Evolutionary conservation across 2,113 vertebrate genomes (phyloP), one percentile per base, ranked within the genome.

Genomic region (Lycaon pictus): DNA sequence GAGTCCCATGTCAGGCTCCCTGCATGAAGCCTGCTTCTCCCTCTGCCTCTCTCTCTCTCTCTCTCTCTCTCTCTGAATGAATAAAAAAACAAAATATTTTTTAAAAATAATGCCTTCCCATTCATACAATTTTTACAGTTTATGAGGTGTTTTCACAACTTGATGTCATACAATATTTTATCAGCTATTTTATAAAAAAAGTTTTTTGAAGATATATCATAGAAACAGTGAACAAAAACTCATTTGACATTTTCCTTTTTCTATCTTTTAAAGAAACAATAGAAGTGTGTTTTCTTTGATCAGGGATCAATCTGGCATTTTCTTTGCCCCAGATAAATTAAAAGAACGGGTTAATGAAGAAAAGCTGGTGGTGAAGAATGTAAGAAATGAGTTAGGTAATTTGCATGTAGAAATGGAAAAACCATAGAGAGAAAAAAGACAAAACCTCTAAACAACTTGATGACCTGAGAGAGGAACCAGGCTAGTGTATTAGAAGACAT

Each of bases 131-230:
- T 69, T 92, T 88, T 77, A 62, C 27, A 60, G 55, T 55, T 85
- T 63, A 58, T 27, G 37, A 20, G 25, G 20, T 71, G 22, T 85
- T 90, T 80, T 81, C 43, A 91, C 9, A 96, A 84, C 43, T 62
- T 88, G 27, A 94, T 89, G 69, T 72, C 22, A 76, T 72, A 80
- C 11, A 53, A 37, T 88, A 74, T 88, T 56, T 92, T 92, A 79
- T 13, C 5, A 65, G 62, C 43, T 93, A 95, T 80, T 85, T 69
- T 83, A 27, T 53, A n/a, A 69, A 62, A 83, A 62, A 62, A 76
- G 58, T 88, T 76, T 37, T 15, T 32, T 88, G 79, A 80, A 96
- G 23, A 63, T 32, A 69, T 8, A 76, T n/a, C 53, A 84, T 9
- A 76, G 74, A 77, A 80, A 56, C 10, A 86, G 35, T 35, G 35